These are phyloP conservation scores for Tor tambroides DNA, from an alignment of 2,113 vertebrate genomes.

Conservation along the genomic window DNA sequence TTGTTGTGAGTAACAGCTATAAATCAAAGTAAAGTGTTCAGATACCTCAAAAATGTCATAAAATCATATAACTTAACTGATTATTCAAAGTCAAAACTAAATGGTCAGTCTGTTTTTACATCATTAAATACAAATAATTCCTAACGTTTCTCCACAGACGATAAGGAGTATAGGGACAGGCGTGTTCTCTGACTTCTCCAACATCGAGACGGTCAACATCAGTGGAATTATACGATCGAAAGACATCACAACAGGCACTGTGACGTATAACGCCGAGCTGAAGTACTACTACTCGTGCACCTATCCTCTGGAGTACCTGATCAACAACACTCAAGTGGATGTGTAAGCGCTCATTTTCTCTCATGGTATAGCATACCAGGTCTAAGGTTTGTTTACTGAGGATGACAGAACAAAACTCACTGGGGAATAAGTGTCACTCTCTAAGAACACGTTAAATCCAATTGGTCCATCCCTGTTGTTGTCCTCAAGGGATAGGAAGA, in stretches of 20 bases:
- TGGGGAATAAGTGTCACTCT: background rate
- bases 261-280: conserved; percentile 73
- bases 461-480: background rate
- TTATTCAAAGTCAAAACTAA: background rate
- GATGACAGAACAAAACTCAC: background rate
- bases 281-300: conserved; percentile 76
- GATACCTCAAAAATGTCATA: no score
- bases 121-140: background rate
- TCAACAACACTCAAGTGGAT: conserved; percentile 75
- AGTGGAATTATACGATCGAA: conserved; percentile 67
- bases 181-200: conserved; percentile 67
- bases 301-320: conserved; percentile 75
- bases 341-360: conserved; percentile 65
- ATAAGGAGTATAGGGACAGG: conserved; percentile 56
- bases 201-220: conserved; percentile 70
- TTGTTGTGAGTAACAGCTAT: conserved; percentile 62
- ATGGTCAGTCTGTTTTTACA: background rate
- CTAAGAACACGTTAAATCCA: background rate
- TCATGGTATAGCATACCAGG: background rate
- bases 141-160: conserved; percentile 53
- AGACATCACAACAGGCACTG: conserved; percentile 62
- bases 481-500: background rate
- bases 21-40: background rate
- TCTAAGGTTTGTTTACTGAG: background rate
- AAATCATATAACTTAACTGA: background rate